Evolutionary conservation across 1,140 invertebrate species (phyloP).

Genomic region (Zaprionus gabonicus): DNA sequence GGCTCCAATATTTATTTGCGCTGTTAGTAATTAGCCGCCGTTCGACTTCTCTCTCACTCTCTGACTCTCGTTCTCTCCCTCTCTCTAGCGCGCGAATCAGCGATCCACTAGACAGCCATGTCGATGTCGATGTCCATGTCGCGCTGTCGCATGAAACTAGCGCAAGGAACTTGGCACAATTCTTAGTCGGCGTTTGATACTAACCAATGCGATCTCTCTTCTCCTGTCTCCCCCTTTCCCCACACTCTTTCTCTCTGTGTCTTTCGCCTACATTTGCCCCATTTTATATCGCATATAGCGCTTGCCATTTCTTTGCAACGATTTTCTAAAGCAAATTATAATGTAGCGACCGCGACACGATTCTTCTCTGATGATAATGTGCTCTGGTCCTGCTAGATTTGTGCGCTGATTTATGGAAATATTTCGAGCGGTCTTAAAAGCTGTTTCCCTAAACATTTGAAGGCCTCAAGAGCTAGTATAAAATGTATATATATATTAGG

Average conservation of each 20-base stretch:
- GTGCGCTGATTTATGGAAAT: slow-evolving; percentile 71
- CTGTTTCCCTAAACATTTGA: slow-evolving; percentile 41
- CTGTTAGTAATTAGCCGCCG: slow-evolving; percentile 73
- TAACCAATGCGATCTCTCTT: slow-evolving; percentile 31
- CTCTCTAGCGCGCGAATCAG: background rate
- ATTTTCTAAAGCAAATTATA: slow-evolving; percentile 49
- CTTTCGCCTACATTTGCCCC: slow-evolving; percentile 2
- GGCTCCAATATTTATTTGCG: slow-evolving; percentile 74
- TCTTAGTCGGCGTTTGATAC: slow-evolving; percentile 60
- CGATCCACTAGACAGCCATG: slow-evolving; percentile 46
- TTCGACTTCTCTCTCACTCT: slow-evolving; percentile 26
- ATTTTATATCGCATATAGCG: slow-evolving; percentile 42
- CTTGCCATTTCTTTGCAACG: slow-evolving; percentile 33
- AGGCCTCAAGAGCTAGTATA: slow-evolving; percentile 13
- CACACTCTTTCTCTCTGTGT: too few relatives aligned
- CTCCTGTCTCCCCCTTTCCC: background rate
- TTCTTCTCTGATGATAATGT: slow-evolving; percentile 24
- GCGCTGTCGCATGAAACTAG: slow-evolving; percentile 70
- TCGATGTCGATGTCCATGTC: slow-evolving; percentile 54
- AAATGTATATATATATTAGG: slow-evolving; percentile 1
- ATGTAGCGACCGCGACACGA: slow-evolving; percentile 48
- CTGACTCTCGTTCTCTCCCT: background rate
- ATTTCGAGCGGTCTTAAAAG: slow-evolving; percentile 31
- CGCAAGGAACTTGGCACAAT: slow-evolving; percentile 80
- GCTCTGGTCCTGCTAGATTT: slow-evolving; percentile 66